These are phyloP conservation scores for Beroe ovata DNA, from an alignment of 37 sponge, comb jelly and placozoan genomes.

Conservation along the genomic window DNA sequence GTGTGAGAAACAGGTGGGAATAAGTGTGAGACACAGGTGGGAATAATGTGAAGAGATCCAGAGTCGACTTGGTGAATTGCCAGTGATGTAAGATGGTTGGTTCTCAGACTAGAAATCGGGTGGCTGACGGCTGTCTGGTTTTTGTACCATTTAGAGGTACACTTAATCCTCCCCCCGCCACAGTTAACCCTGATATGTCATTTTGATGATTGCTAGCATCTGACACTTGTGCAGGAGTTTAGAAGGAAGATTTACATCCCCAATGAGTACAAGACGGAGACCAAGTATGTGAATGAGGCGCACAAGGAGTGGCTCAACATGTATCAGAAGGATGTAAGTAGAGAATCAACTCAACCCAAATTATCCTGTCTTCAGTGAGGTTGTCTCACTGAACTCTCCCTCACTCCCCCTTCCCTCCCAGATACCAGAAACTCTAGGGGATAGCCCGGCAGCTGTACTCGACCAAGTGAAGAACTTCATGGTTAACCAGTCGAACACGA, in stretches of 20 bases:
- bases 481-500: conserved; percentile 28
- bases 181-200: neutral
- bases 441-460: conserved; percentile 22
- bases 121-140: neutral
- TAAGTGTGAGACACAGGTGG: no score
- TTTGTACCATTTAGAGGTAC: no score
- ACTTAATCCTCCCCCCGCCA: no score
- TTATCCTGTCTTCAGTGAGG: no score
- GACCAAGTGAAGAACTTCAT: conserved; percentile 63
- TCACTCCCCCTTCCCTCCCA: no score
- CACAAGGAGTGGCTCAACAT: conserved; percentile 63
- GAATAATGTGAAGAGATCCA: no score
- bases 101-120: no score
- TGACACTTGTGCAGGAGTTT: conserved; percentile 60
- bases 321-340: conserved; percentile 40
- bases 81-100: no score
- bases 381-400: no score
- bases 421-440: conserved; percentile 39
- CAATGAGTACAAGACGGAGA: conserved; percentile 28
- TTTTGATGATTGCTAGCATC: neutral
- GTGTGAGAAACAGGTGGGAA: no score
- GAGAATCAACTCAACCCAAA: no score
- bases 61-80: no score
- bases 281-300: neutral
- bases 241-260: conserved; percentile 29